Evolutionary conservation across 2,888 invertebrate genomes (phyloP).

Genomic region (Acrobasis consociella): DNA sequence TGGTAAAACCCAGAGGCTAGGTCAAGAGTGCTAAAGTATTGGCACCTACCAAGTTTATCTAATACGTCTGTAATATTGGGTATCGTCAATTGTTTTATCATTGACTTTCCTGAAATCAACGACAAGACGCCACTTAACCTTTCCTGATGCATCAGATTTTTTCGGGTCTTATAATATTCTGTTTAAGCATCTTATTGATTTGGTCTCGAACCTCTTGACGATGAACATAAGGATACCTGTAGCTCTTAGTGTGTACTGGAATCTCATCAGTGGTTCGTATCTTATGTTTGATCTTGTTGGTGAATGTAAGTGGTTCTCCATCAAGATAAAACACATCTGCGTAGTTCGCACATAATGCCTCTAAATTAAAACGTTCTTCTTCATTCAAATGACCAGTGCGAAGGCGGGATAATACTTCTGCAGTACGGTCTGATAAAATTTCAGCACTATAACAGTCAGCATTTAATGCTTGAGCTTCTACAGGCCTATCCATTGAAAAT

Average conservation of each 20-base stretch:
- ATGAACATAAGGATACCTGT: no score
- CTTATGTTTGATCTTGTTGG: no score
- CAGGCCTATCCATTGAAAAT: constrained; percentile 34
- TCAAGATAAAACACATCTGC: constrained; percentile 34
- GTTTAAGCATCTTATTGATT: no score
- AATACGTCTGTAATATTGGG: no score
- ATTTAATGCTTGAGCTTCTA: no score
- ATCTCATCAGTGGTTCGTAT: no score
- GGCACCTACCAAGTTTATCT: constrained; percentile 37
- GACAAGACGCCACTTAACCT: constrained; percentile 43
- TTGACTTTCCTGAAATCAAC: constrained; percentile 45
- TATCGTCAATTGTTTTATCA: constrained; percentile 41
- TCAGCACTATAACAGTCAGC: no score
- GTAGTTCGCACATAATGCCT: constrained; percentile 30
- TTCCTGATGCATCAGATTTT: constrained; percentile 41
- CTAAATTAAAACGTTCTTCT: constrained; percentile 39
- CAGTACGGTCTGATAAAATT: no score
- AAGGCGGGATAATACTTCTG: constrained; percentile 32
- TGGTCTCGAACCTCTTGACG: no score
- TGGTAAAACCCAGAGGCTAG: constrained; percentile 25
- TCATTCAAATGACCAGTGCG: constrained; percentile 41
- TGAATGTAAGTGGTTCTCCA: not conserved
- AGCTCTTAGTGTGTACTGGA: no score
- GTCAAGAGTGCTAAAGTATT: constrained; percentile 34
- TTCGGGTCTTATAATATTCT: constrained; percentile 31